phyloP scores from a whole-genome alignment of 2,888 invertebrate species.

The Trissolcus japonicus region DNA sequence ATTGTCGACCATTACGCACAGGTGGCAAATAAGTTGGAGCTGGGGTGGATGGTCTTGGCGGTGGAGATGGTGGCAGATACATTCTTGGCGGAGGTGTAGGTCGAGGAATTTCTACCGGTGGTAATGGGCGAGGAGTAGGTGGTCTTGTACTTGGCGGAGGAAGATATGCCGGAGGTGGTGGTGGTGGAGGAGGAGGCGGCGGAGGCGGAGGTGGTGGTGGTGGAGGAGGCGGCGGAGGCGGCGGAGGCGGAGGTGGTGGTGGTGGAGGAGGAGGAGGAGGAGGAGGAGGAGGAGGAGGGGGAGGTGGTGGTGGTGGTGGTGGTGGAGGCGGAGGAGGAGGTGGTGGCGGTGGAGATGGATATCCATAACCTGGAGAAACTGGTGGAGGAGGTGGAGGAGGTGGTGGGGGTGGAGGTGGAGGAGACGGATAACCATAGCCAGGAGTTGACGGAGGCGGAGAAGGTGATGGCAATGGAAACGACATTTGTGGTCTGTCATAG shows the following conservation, averaged over 20 bases:
- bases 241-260: background rate
- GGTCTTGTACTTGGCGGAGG: background rate
- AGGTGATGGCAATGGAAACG: slow-evolving; percentile 27
- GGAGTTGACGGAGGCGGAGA: slow-evolving; percentile 2
- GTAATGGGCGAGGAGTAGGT: slow-evolving; percentile 8
- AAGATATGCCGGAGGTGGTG: slow-evolving; percentile 16
- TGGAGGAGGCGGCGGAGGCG: background rate
- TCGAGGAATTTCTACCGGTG: slow-evolving; percentile 2
- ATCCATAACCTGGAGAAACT: background rate
- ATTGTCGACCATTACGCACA: slow-evolving; percentile 28
- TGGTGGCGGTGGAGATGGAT: slow-evolving; percentile 6
- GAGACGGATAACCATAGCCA: slow-evolving; percentile 15
- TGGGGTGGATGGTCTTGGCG: slow-evolving; percentile 26
- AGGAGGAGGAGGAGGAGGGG: background rate
- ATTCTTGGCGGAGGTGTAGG: slow-evolving; percentile 32
- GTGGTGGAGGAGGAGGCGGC: slow-evolving; percentile 23
- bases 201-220: slow-evolving; percentile 10
- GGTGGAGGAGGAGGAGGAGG: slow-evolving; percentile 13
- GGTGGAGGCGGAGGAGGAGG: slow-evolving; percentile 9
- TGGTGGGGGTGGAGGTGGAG: slow-evolving; percentile 22
- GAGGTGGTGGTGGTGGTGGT: slow-evolving; percentile 8
- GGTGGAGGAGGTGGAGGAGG: background rate
- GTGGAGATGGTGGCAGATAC: slow-evolving; percentile 24
- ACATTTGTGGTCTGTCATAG: slow-evolving; percentile 19
- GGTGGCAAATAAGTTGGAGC: slow-evolving; percentile 39